Percentiles rank a stretch among this genome's conserved stretches.
Evolutionary conservation across 2,797 vertebrate genomes (phyloP).

Genomic region (Sebastes nivosus): DNA sequence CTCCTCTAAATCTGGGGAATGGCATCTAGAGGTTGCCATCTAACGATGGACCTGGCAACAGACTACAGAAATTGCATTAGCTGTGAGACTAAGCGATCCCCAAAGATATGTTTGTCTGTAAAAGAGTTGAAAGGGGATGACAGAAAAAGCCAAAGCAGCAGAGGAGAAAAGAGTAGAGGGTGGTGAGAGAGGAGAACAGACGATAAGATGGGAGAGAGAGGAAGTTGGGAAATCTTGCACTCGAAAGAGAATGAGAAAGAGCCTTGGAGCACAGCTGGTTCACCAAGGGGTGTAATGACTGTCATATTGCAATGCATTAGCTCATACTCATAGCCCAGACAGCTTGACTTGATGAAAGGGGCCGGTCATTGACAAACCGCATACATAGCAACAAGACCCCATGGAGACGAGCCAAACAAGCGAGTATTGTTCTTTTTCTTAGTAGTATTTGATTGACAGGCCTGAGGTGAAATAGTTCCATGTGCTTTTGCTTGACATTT

Average conservation of each 20-base stretch:
- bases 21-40: background rate
- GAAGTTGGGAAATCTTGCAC: conserved; percentile 40
- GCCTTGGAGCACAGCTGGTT: conserved; percentile 59
- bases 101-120: conserved; percentile 28
- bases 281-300: conserved; percentile 64
- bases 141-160: conserved; percentile 3
- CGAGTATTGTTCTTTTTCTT: conserved; percentile 22
- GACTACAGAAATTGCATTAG: background rate
- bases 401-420: conserved; percentile 65
- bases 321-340: conserved; percentile 63
- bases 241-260: conserved; percentile 30
- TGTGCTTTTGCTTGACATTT: background rate
- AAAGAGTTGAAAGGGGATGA: conserved; percentile 23
- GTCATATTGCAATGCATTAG: conserved; percentile 72
- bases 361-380: conserved; percentile 56
- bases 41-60: conserved; percentile 2
- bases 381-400: conserved; percentile 67
- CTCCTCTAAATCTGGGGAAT: background rate
- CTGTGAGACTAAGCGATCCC: conserved; percentile 4
- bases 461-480: background rate
- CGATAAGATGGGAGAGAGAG: conserved; percentile 13
- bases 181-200: conserved; percentile 13
- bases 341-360: conserved; percentile 66
- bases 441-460: conserved; percentile 48
- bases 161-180: background rate